These are phyloP conservation scores for Argya squamiceps DNA, from an alignment of 2,797 vertebrate genomes.

Conservation along the genomic window DNA sequence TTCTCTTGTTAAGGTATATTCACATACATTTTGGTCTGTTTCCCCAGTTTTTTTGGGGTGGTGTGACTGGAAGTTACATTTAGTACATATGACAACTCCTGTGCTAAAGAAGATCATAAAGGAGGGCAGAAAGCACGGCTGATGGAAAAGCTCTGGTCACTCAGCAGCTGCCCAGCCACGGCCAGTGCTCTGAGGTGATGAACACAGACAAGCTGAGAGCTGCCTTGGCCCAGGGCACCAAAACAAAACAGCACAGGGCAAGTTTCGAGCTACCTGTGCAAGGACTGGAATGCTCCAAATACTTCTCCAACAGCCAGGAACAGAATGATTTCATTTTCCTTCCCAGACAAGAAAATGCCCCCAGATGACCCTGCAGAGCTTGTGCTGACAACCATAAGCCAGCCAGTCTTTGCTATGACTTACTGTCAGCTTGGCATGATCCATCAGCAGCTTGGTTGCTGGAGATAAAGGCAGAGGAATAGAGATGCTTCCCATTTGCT, in stretches of 20 bases:
- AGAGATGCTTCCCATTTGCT: constrained; percentile 11
- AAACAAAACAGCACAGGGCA: not conserved
- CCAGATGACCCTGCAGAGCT: not conserved
- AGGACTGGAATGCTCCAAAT: not conserved
- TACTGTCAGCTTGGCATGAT: constrained; percentile 11
- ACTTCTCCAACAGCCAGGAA: not conserved
- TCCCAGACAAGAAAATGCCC: not conserved
- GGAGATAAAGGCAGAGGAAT: constrained; percentile 17
- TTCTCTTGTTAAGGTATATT: not conserved
- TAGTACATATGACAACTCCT: not conserved
- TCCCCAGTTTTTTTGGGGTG: not conserved
- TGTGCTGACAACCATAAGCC: not conserved
- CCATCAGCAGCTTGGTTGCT: constrained; percentile 1
- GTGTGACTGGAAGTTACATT: not conserved
- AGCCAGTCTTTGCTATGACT: not conserved
- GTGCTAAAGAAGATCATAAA: not conserved
- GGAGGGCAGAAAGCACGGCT: not conserved
- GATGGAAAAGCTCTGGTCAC: not conserved
- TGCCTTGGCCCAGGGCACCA: not conserved
- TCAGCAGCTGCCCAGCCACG: not conserved
- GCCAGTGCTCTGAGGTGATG: not conserved
- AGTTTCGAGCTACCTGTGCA: not conserved
- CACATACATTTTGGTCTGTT: not conserved
- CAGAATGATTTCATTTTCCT: not conserved
- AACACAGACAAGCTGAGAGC: not conserved